Base-by-base conservation (phyloP, 1,140 invertebrate genomes). In the Zaprionus lachaisei region DNA sequence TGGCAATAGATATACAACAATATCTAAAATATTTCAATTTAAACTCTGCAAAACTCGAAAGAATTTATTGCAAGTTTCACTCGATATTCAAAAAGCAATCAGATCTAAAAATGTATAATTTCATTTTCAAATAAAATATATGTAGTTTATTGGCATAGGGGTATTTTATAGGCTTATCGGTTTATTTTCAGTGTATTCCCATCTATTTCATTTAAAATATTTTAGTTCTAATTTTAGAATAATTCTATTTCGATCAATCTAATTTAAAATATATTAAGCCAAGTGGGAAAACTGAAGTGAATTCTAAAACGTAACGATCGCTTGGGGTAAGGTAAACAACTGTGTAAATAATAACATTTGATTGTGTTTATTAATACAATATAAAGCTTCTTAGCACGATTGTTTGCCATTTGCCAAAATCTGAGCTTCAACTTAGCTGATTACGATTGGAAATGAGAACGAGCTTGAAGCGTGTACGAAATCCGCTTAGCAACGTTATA, bases 401-500 rank as follows among this genome's bases (percentile, higher is more conserved):
- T 51, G 34, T 6, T 44, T 62, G 34, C 12, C 15, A 56, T 49
- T 69, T 38, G 66, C 12, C 37, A 57, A 49, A 51, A 34, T 58
- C 26, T 34, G 38, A 75, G 41, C 31, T 70, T 15, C 28, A 71
- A 28, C 57, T 17, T 34, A 9, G 17, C 31, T 54, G 31, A 64
- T 58, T 51, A 38, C 20, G 31, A 64, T 49, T 28, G 28, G n/a
- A 56, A 22, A 51, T 37, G 28, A 34, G 20, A 68, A 49, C 56
- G 56, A 67, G 37, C 15, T 49, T 24, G 54, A 58, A 56, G 44
- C 38, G 26, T 64, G 34, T n/a, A 49, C 31, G n/a, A 79, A 89
- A 89, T 89, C 84, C 85, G 84, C 84, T 89, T 89, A 89, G 84
- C 84, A 84, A 81, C 72, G 77, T 58, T 80, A 81, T 89, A 87